These are phyloP conservation scores for Metalampra italica DNA, from an alignment of 2,888 invertebrate species.

Conservation along the genomic window DNA sequence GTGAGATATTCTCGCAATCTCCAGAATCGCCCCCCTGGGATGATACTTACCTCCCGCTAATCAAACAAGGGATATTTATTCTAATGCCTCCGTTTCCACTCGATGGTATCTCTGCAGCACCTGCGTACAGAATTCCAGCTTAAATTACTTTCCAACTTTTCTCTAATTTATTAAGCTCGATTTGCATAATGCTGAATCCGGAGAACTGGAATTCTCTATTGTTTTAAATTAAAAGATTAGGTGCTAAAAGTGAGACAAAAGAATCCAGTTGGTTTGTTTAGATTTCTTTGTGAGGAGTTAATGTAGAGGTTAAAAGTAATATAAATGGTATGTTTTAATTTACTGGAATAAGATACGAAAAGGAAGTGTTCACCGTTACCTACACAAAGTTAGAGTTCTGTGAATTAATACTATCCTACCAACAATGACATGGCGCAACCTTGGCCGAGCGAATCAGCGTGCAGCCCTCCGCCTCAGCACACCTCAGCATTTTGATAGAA, in stretches of 20 bases:
- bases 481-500: too few species aligned
- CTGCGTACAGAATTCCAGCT: constrained; percentile 24
- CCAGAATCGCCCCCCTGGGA: background rate
- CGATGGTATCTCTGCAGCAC: constrained; percentile 3
- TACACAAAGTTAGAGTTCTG: too few species aligned
- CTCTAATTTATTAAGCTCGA: constrained; percentile 44
- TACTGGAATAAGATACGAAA: background rate
- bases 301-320: too few species aligned
- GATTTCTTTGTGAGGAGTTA: constrained; percentile 1
- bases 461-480: too few species aligned
- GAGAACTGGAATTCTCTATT: constrained; percentile 15
- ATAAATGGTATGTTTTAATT: constrained; percentile 10
- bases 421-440: too few species aligned
- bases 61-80: constrained; percentile 1
- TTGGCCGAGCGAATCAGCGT: too few species aligned
- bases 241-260: constrained; percentile 2
- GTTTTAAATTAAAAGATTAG: constrained; percentile 5
- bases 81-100: constrained; percentile 1
- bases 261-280: background rate
- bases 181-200: constrained; percentile 44
- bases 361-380: too few species aligned
- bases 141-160: constrained; percentile 47
- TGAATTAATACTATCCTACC: too few species aligned
- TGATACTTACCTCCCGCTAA: background rate
- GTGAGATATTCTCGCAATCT: background rate